phyloP scores from a whole-genome alignment of 2,888 invertebrate species.

The Neoscelio sp. region DNA sequence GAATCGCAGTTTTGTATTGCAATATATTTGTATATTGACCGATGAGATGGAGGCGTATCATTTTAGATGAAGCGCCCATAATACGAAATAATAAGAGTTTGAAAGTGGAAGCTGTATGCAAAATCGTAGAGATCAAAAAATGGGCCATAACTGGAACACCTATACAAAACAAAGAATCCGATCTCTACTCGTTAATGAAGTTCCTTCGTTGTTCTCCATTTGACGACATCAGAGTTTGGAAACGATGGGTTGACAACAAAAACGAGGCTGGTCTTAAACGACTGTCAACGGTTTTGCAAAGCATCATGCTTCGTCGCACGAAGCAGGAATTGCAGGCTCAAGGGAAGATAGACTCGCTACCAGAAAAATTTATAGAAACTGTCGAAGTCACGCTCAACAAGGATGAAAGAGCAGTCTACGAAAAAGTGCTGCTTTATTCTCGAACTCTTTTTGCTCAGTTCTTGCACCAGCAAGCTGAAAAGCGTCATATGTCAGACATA shows the following conservation, averaged over 20 bases:
- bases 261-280: conserved; percentile 90
- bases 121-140: conserved; percentile 85
- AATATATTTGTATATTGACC: no score
- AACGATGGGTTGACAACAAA: conserved; percentile 95
- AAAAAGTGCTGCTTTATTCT: conserved; percentile 89
- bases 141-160: conserved; percentile 98
- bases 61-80: conserved; percentile 97
- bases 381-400: conserved; percentile 87
- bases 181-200: conserved; percentile 91
- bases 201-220: conserved; percentile 95
- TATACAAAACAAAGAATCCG: conserved; percentile 96
- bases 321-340: conserved; percentile 90
- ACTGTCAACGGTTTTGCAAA: conserved; percentile 93
- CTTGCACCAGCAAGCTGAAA: conserved; percentile 90
- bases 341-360: conserved; percentile 87
- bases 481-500: conserved; percentile 81
- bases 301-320: conserved; percentile 93
- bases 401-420: conserved; percentile 91
- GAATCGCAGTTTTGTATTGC: no score
- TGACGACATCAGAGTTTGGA: conserved; percentile 95
- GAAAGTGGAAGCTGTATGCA: conserved; percentile 89
- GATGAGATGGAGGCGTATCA: conserved; percentile 93
- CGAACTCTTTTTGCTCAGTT: conserved; percentile 91
- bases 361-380: conserved; percentile 85
- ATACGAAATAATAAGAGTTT: conserved; percentile 94